Evolutionary conservation across 2,888 invertebrate species (phyloP).

Genomic region (Isotomurus palustris): DNA sequence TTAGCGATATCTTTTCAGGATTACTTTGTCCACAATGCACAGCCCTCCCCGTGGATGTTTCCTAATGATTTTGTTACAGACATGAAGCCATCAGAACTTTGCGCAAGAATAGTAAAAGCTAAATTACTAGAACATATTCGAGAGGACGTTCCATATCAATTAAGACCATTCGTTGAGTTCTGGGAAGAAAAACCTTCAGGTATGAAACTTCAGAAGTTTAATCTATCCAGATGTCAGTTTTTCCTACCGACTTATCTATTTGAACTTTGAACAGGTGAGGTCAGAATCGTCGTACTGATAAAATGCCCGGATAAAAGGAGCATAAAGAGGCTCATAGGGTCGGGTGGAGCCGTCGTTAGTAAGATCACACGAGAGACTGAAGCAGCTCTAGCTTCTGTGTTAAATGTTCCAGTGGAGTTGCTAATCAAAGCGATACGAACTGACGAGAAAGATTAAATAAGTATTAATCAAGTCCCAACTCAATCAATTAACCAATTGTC

Average conservation of each 20-base stretch:
- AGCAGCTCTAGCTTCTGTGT: constrained; percentile 61
- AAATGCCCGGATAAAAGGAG: constrained; percentile 62
- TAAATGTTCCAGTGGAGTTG: constrained; percentile 59
- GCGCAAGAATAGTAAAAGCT: constrained; percentile 71
- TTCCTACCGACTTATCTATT: too few species aligned
- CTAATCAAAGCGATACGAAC: constrained; percentile 47
- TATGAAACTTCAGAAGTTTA: constrained; percentile 29
- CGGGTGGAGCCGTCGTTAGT: constrained; percentile 63
- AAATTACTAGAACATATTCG: constrained; percentile 76
- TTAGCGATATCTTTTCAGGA: constrained; percentile 54
- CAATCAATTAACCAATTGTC: too few species aligned
- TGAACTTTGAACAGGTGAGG: constrained; percentile 51
- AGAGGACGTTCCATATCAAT: constrained; percentile 78
- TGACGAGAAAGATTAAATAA: background rate
- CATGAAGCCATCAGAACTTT: constrained; percentile 64
- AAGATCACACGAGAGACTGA: constrained; percentile 64
- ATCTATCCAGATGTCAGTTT: background rate
- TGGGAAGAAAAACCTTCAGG: constrained; percentile 49
- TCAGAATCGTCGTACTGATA: constrained; percentile 59
- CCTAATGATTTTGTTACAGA: constrained; percentile 66
- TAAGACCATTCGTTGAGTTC: constrained; percentile 63
- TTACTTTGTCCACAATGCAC: constrained; percentile 65
- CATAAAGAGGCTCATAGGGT: constrained; percentile 64
- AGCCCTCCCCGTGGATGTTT: constrained; percentile 64
- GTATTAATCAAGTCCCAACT: too few species aligned